These are phyloP conservation scores for Drosophila burlai DNA, from an alignment of 1,140 invertebrate species.

Conservation along the genomic window DNA sequence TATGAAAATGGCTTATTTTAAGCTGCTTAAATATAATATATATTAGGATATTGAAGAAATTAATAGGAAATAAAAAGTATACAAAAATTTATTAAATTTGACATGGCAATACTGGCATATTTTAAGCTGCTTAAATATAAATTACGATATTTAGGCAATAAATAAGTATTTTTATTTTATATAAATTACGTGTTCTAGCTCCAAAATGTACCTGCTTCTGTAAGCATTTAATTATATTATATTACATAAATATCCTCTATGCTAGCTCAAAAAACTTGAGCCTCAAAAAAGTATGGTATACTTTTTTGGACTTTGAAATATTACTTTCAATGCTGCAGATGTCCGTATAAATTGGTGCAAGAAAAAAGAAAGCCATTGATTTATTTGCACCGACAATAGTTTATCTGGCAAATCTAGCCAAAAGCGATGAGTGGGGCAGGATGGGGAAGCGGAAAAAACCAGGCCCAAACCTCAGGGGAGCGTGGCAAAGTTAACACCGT, in stretches of 20 bases:
- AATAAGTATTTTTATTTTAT: neutral
- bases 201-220: neutral
- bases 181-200: neutral
- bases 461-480: constrained; percentile 22
- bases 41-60: too few relatives aligned
- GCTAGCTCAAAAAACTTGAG: neutral
- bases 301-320: constrained; percentile 37
- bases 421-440: neutral
- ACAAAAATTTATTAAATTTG: too few relatives aligned
- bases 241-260: neutral
- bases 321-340: constrained; percentile 23
- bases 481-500: constrained; percentile 40
- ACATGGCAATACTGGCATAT: too few relatives aligned
- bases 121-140: neutral
- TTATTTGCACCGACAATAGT: constrained; percentile 52
- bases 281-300: constrained; percentile 1
- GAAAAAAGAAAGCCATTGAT: constrained; percentile 36
- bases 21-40: too few relatives aligned
- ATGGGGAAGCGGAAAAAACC: neutral
- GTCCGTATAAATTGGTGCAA: constrained; percentile 28
- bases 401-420: constrained; percentile 49
- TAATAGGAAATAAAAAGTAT: too few relatives aligned
- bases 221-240: neutral
- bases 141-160: neutral
- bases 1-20: too few relatives aligned